Conservation (phyloP, 1,140 invertebrate species). For the Tetraneura akinire region DNA sequence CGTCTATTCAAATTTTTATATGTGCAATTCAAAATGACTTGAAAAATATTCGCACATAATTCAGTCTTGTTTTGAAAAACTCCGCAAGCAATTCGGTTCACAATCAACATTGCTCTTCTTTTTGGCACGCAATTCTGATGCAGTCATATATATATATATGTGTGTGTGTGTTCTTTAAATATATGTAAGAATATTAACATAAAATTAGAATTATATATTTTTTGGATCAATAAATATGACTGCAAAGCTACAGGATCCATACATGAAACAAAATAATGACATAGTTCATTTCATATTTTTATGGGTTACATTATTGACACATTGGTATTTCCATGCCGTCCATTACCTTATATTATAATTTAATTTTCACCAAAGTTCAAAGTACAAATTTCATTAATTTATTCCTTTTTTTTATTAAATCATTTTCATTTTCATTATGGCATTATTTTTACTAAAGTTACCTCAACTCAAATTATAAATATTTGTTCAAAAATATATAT, state of each 20-base stretch:
- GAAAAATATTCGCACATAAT: too few species aligned
- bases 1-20: too few species aligned
- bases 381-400: conserved; percentile 18
- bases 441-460: conserved; percentile 41
- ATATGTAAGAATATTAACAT: not conserved
- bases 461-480: not conserved
- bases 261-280: not conserved
- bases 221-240: conserved; percentile 29
- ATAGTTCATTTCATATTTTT: not conserved
- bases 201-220: not conserved
- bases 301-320: not conserved
- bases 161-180: conserved; percentile 40
- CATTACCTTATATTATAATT: conserved; percentile 12
- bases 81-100: too few species aligned
- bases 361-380: conserved; percentile 21
- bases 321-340: conserved; percentile 35
- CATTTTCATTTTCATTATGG: conserved; percentile 4
- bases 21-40: too few species aligned
- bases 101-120: too few species aligned
- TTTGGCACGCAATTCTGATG: too few species aligned
- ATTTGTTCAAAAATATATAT: too few species aligned
- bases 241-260: conserved; percentile 18
- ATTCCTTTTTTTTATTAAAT: conserved; percentile 17
- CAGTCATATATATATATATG: too few species aligned
- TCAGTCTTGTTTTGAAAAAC: too few species aligned